Evolutionary conservation across 2,113 vertebrate species (phyloP).

Genomic region (Chaetorhynchus papuensis): DNA sequence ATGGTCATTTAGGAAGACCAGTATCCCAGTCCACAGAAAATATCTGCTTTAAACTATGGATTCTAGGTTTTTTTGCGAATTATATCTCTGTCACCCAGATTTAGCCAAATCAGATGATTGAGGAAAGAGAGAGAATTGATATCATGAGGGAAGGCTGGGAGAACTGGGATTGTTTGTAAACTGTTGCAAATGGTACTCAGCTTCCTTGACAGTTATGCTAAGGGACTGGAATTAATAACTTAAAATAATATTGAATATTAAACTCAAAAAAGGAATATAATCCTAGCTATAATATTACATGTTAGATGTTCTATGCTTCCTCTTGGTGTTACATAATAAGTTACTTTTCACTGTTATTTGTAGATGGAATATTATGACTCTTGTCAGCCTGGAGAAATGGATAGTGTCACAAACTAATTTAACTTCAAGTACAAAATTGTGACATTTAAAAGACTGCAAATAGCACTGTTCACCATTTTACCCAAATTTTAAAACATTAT

Average conservation of each 20-base stretch:
- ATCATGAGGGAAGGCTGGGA: too few species aligned
- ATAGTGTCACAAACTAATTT: conserved; percentile 1
- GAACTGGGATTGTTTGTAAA: background rate
- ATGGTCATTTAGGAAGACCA: background rate
- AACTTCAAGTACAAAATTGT: background rate
- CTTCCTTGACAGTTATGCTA: background rate
- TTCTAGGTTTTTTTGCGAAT: background rate
- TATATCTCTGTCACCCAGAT: background rate
- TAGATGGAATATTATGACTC: background rate
- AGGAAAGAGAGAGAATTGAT: background rate
- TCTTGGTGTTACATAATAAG: background rate
- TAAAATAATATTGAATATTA: background rate
- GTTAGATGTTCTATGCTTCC: background rate
- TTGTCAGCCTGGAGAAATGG: background rate
- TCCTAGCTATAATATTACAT: background rate
- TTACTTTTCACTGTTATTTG: background rate
- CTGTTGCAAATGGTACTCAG: background rate
- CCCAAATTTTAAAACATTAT: background rate
- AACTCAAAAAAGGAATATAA: background rate
- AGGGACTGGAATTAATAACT: background rate
- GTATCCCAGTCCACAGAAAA: background rate
- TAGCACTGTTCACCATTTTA: background rate
- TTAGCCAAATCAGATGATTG: background rate
- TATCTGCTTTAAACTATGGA: background rate
- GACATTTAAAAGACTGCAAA: background rate